Base-by-base conservation (phyloP, 2,113 vertebrate genomes). In the Pontoporia blainvillei region DNA sequence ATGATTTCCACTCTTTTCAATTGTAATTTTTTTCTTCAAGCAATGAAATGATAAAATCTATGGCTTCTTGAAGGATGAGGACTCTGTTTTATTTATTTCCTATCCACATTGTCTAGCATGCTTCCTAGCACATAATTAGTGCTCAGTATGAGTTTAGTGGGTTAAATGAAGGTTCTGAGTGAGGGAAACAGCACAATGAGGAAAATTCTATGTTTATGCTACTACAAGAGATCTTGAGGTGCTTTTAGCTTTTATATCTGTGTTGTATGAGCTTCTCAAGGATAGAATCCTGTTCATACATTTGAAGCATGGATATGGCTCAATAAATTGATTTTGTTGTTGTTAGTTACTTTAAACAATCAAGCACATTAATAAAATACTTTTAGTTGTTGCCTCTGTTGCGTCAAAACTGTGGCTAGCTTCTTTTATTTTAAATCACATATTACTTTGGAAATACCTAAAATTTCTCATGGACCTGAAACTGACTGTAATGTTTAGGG, bases 371-470 rank as follows among this genome's bases (percentile, higher is more conserved):
- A 46, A 39, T 64, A 62, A 86, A 91, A 83, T 93, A 49, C 11
- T 67, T 91, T 59, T 86, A 73, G 69, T 86, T 89, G 6, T 14
- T 86, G 15, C 62, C 20, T 82, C 36, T 92, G 20, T 44, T 69
- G 9, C 44, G 13, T 75, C 54, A 93, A 76, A 97, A 85, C 3
- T 66, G 41, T 83, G 44, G 4, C 18, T 92, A 59, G 8, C 67
- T 81, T 61, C n/a, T 91, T 81, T 91, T 79, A 52, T 95, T 81
- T 76, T 67, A 81, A 90, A 54, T 86, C 34, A 89, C 64, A 49
- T 93, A 83, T 90, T 81, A 62, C 73, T 96, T 94, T 76, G 20
- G 44, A 96, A 95, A 73, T 44, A 46, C 34, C 27, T 73, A 4
- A 72, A 31, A n/a, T 95, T 90, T 91, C 15, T 91, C 14, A 27